Base-by-base conservation (phyloP, 2,113 vertebrate genomes). In the Psittacula cyanocephala region DNA sequence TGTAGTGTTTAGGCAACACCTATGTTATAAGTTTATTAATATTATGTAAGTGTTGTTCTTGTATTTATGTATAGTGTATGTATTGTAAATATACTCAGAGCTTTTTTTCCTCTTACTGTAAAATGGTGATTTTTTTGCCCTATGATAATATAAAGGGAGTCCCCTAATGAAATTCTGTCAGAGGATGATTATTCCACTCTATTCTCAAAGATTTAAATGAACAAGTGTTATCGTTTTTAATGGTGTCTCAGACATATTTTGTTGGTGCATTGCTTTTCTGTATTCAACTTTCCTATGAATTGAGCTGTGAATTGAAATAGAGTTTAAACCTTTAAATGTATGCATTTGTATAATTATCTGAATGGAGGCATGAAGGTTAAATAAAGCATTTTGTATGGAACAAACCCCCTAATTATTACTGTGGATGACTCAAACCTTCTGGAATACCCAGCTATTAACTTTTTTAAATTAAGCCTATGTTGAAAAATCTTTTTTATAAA, bases 371-470 rank as follows among this genome's bases (percentile, higher is more conserved):
- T 99, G 99, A 99, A 99, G 99, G 99, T 99, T 98, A 98, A 99
- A 99, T 99, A 99, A 99, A 99, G 98, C 99, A 99, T 99, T 99
- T 99, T 99, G 98, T 99, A 99, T 99, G 98, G 99, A 99, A 99
- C 94, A 93, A 97, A 95, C 19, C 92, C 95, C 93, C 44, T 96
- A 97, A 98, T 98, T 97, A 97, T 97, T 98, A 97, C 94, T 92
- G 95, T 97, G 92, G 92, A 91, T 97, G 96, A 96, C 96, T 98
- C 96, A 95, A 81, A 93, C 81, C 65, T 97, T 95, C 96, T 98
- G 96, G 87, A 97, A 97, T 97, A 97, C 79, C 82, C 78, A 95
- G 85, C 95, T 96, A 97, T 81, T 97, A 97, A 97, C 81, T 91
- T 97, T 93, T 96, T 94, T 6, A 74, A 97, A 97, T 97, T 97